A percentile compares a stretch with the other conserved stretches of the same genome.
These are phyloP conservation scores for Gymnorhina tibicen DNA, from an alignment of 2,113 vertebrate species.

Conservation along the genomic window DNA sequence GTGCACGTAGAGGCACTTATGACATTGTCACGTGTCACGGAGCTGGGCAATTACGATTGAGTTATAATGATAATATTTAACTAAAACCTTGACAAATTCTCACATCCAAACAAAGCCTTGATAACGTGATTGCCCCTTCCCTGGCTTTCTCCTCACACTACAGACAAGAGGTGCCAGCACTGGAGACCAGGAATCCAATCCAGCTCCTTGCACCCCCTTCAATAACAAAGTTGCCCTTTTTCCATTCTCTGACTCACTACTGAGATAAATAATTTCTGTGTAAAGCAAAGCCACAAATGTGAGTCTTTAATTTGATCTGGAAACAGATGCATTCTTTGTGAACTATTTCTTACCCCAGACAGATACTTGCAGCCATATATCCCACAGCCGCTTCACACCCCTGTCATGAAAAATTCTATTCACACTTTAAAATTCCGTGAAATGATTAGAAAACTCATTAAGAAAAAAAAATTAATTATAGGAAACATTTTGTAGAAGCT, in stretches of 20 bases:
- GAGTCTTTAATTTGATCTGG: neutral
- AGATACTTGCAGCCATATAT: neutral
- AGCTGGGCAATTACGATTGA: neutral
- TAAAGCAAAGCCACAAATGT: neutral
- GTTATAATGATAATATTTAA: neutral
- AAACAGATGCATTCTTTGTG: neutral
- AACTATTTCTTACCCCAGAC: neutral
- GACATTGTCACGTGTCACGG: neutral
- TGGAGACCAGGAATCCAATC: neutral
- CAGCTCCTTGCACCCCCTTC: neutral
- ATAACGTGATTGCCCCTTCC: neutral
- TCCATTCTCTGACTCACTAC: neutral
- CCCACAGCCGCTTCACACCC: neutral
- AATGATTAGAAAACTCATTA: neutral
- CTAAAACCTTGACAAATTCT: neutral
- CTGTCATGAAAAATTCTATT: neutral
- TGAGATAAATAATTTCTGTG: neutral
- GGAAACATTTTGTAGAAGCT: neutral
- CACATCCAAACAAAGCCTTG: neutral
- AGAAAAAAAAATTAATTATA: neutral
- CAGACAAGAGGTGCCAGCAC: neutral
- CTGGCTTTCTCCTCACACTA: neutral
- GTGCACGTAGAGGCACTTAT: neutral
- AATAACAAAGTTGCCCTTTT: neutral
- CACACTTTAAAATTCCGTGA: neutral